A percentile compares a stretch with the other conserved stretches of the same genome.
Conservation (phyloP, 1,140 invertebrate genomes). For the Drosophila equinoxialis region DNA sequence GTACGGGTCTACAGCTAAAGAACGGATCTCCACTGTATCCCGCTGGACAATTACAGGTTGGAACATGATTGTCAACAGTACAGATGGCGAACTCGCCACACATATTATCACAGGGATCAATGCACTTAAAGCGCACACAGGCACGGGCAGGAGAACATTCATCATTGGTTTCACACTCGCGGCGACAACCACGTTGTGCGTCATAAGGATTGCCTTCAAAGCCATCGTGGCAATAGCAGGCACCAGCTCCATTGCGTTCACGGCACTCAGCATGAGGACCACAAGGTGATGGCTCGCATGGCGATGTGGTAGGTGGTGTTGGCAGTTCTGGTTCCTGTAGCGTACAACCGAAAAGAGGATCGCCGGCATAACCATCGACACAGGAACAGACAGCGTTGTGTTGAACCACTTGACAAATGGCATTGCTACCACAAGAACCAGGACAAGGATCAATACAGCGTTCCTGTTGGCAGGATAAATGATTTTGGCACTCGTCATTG, state of each 20-base stretch:
- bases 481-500: slow-evolving; percentile 87
- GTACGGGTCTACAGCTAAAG: slow-evolving; percentile 88
- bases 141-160: slow-evolving; percentile 88
- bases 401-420: slow-evolving; percentile 85
- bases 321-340: slow-evolving; percentile 69
- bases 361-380: slow-evolving; percentile 88
- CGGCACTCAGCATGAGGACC: slow-evolving; percentile 88
- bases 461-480: slow-evolving; percentile 88
- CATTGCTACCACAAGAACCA: slow-evolving; percentile 83
- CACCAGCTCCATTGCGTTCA: slow-evolving; percentile 87
- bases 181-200: slow-evolving; percentile 86
- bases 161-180: slow-evolving; percentile 89
- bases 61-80: slow-evolving; percentile 88
- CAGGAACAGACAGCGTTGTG: slow-evolving; percentile 91
- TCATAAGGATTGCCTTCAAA: slow-evolving; percentile 89
- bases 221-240: slow-evolving; percentile 88
- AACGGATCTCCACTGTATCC: slow-evolving; percentile 92
- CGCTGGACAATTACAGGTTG: slow-evolving; percentile 89
- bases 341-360: slow-evolving; percentile 88
- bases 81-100: slow-evolving; percentile 90
- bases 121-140: slow-evolving; percentile 90
- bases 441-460: slow-evolving; percentile 85
- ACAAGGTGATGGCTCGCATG: slow-evolving; percentile 88
- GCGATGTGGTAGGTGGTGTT: slow-evolving; percentile 84
- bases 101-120: slow-evolving; percentile 89